Evolutionary conservation across 1,140 invertebrate species (phyloP).

Genomic region (Solenopsis invicta): DNA sequence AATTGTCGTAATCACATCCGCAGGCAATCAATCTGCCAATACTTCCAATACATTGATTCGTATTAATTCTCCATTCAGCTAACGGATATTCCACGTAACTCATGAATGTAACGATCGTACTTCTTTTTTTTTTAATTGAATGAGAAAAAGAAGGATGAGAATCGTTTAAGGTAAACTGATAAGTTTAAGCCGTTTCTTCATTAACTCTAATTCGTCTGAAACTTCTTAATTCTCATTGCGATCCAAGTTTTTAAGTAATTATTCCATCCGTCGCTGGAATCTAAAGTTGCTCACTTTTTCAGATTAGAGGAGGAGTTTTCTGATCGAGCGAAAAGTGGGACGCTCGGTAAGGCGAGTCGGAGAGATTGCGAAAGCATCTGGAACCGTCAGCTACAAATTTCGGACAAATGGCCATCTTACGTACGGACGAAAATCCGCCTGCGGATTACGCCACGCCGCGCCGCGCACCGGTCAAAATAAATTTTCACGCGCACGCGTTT

Average conservation of each 20-base stretch:
- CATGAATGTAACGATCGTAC: not conserved
- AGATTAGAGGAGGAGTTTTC: conserved; percentile 10
- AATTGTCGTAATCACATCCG: not conserved
- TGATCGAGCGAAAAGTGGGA: conserved; percentile 9
- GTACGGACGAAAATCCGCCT: not conserved
- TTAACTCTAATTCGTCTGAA: conserved; percentile 42
- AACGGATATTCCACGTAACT: not conserved
- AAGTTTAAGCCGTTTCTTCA: conserved; percentile 37
- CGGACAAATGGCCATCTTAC: not conserved
- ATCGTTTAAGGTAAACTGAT: not conserved
- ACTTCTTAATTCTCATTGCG: conserved; percentile 66
- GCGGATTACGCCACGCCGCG: conserved; percentile 3
- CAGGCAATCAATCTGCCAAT: not conserved
- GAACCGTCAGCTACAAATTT: conserved; percentile 24
- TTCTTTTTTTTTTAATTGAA: not conserved
- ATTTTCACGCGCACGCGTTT: conserved; percentile 26
- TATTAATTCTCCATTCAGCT: not conserved
- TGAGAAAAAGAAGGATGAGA: not conserved
- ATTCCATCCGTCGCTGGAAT: conserved; percentile 17
- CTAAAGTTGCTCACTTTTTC: conserved; percentile 27
- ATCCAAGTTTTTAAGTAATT: conserved; percentile 65
- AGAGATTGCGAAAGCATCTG: not conserved
- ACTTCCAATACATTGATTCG: not conserved
- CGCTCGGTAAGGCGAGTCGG: not conserved
- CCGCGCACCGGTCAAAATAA: conserved; percentile 16